These are phyloP conservation scores for Halichoerus grypus DNA, from an alignment of 2,113 vertebrate species.

Conservation along the genomic window DNA sequence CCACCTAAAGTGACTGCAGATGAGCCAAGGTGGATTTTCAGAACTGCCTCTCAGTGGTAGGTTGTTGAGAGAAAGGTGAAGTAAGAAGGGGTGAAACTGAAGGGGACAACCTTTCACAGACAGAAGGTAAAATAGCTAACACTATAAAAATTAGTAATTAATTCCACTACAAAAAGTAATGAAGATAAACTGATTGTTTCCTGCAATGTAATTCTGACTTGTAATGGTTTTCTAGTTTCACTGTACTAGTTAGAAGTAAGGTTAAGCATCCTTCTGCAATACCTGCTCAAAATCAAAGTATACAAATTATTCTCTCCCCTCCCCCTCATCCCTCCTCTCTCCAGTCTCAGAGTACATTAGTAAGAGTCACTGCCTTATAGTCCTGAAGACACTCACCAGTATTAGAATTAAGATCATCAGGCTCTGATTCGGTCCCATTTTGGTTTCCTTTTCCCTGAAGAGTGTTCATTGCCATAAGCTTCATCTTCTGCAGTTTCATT, in stretches of 20 bases:
- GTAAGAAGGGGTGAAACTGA: background rate
- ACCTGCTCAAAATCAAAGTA: background rate
- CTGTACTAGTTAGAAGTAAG: background rate
- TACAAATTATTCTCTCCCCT: background rate
- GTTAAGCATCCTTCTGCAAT: background rate
- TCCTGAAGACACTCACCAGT: constrained; percentile 86
- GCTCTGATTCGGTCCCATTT: constrained; percentile 92
- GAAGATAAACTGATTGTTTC: background rate
- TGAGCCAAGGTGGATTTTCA: background rate
- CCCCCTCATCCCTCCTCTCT: background rate
- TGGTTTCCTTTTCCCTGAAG: constrained; percentile 92
- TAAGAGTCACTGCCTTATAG: background rate
- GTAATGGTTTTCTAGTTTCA: background rate
- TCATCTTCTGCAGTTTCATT: constrained; percentile 96
- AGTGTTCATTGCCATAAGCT: constrained; percentile 93
- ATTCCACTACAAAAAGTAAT: background rate
- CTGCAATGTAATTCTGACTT: background rate
- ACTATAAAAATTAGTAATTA: background rate
- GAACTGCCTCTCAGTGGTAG: background rate
- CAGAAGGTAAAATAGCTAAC: background rate
- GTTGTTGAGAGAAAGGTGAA: background rate
- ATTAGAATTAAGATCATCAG: constrained; percentile 92
- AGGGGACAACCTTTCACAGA: background rate
- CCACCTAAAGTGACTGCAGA: background rate
- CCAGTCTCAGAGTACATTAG: background rate